Evolutionary conservation across 2,888 invertebrate genomes (phyloP), one percentile per base, ranked within the genome.

Genomic region (Pandemis cinnamomeana): DNA sequence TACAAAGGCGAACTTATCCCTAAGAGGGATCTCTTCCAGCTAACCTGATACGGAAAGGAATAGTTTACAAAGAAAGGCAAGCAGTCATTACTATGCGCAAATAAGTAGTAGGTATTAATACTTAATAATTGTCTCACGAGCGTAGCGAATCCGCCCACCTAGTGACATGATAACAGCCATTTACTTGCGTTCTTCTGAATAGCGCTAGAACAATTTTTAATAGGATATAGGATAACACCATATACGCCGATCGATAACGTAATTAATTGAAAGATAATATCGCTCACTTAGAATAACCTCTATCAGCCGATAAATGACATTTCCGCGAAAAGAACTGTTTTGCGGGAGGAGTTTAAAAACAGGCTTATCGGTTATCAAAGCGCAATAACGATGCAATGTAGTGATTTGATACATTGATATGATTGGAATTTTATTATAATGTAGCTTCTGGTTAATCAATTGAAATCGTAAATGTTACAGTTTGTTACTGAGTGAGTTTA

Each of bases 301-400:
- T 10, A 27, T 27, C 11, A 11, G 27, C 2, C 20, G 44, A 63
- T 63, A 46, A 44, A 63, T 20, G 20, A 13, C 27, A 27, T 46
- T 63, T 63, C 63, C 63, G 63, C 63, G 63, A 63, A 63, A 63
- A 15, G 10, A 36, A 46, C 42, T 46, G 20, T 46, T 63, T 63
- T 20, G 20, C 6, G 63, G 63, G 46, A 63, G 11, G 7, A 44
- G 20, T 46, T 63, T 20, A 63, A 63, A 63, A 63, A 44, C 15
- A 27, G 15, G 13, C 42, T 46, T 46, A 15, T 44, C 46, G 46
- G 15, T 11, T 63, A 46, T 63, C 27, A n/a, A 46, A 63, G 6
- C 63, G 63, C 20, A 44, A n/a, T 42, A n/a, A 10, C 20, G 46
- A 3, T 63, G 63, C 63, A 46, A 7, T 27, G 58, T 20, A 7